These are phyloP conservation scores for Auanema sp. DNA, from an alignment of 2,888 invertebrate genomes.

Conservation along the genomic window DNA sequence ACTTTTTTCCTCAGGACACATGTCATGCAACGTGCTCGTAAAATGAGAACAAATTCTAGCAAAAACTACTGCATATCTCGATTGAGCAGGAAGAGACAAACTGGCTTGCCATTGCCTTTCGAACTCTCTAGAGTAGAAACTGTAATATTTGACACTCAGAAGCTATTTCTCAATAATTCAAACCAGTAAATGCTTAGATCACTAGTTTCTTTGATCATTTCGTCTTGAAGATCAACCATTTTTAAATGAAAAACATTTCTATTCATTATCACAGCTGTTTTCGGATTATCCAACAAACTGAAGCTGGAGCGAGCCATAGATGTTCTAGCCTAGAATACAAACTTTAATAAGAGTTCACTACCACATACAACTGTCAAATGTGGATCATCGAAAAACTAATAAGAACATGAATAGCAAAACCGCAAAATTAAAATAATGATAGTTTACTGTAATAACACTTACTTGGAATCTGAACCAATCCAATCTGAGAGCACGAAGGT, in stretches of 20 bases:
- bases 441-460: not conserved
- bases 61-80: constrained; percentile 91
- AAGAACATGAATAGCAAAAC: too few species aligned
- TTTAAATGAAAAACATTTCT: constrained; percentile 94
- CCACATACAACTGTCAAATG: not conserved
- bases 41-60: constrained; percentile 97
- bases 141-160: constrained; percentile 72
- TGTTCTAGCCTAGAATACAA: constrained; percentile 75
- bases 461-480: constrained; percentile 95
- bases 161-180: constrained; percentile 33
- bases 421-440: too few species aligned
- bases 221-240: constrained; percentile 96
- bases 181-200: constrained; percentile 93
- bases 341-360: not conserved
- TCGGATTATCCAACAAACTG: constrained; percentile 79
- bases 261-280: constrained; percentile 84
- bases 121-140: constrained; percentile 55
- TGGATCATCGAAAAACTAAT: not conserved
- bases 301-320: constrained; percentile 81
- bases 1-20: constrained; percentile 87
- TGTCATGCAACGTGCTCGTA: constrained; percentile 93
- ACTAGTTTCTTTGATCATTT: constrained; percentile 92
- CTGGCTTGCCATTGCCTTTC: constrained; percentile 92
- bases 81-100: constrained; percentile 93
- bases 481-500: constrained; percentile 88